Evolutionary conservation across 2,113 vertebrate genomes (phyloP), one percentile per base, ranked within the genome.

Genomic region (Oceanites oceanicus): DNA sequence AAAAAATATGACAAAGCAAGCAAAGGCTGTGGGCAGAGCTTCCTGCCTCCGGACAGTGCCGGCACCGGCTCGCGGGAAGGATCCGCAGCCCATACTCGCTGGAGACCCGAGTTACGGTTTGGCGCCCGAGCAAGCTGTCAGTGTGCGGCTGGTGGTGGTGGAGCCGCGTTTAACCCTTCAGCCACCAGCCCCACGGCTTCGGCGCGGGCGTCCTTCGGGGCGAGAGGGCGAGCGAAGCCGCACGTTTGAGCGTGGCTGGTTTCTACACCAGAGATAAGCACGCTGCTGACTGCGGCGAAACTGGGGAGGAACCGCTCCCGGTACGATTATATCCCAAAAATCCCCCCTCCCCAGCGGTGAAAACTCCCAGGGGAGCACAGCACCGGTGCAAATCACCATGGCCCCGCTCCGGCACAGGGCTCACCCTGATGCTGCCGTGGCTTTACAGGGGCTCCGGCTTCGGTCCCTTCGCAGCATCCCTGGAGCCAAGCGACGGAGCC

Each of bases 341-440:
- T 4, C 8, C 36, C 25, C 50, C 4, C 45, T 16, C 29, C 16
- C 19, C 1, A 0, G 27, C 16, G 15, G 23, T 7, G 40, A 32
- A 62, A 63, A 16, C 47, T 40, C 71, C 6, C n/a, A 6, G 7
- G 32, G 62, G 13, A 21, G 47, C 38, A 4, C 36, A 10, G 58
- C 0, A 1, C 47, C 0, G 6, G 40, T 1, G 8, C 6, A 4
- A 61, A 63, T 22, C 58, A 9, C 47, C 1, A 0, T 4, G 2
- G 45, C 61, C 73, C 50, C 9, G 1, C 75, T 66, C 36, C 0
- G 0, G 50, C 78, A 40, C 70, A 32, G 59, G 59, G 59, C 53
- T 81, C 91, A 9, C 59, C 53, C 30, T 2, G 7, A 2, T 0
- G 52, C 45, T 32, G 50, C 68, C 2, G 3, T 3, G 4, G 72